These are phyloP conservation scores for Probosciger aterrimus DNA, from an alignment of 2,113 vertebrate genomes.

Conservation along the genomic window DNA sequence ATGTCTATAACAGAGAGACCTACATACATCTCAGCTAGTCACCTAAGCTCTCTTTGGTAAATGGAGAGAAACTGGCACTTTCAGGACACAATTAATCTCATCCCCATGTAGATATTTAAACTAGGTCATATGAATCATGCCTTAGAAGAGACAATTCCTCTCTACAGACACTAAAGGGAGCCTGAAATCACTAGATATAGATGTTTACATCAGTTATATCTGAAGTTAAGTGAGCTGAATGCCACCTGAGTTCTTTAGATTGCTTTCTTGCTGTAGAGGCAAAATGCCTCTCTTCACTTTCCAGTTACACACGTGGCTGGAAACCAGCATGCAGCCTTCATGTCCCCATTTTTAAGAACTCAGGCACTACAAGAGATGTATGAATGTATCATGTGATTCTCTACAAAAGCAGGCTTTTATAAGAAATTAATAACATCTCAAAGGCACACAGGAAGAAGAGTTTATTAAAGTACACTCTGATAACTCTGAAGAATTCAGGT, in stretches of 20 bases:
- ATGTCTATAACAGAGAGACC: background rate
- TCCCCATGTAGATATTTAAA: conserved; percentile 49
- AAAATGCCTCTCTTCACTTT: background rate
- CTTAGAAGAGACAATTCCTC: conserved; percentile 41
- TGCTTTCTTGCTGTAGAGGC: background rate
- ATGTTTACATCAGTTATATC: background rate
- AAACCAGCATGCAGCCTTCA: background rate
- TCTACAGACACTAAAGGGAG: conserved; percentile 44
- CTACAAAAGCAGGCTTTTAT: background rate
- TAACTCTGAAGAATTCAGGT: background rate
- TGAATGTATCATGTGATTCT: background rate
- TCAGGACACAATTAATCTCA: conserved; percentile 56
- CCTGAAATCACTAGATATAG: conserved; percentile 43
- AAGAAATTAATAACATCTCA: background rate
- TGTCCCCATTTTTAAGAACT: background rate
- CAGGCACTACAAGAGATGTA: background rate
- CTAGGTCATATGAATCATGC: conserved; percentile 58
- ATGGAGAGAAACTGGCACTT: conserved; percentile 51
- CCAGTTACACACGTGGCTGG: background rate
- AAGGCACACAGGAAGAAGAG: background rate
- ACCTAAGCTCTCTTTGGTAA: conserved; percentile 15
- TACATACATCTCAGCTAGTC: conserved; percentile 3
- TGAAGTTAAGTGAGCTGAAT: background rate
- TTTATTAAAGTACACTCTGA: background rate
- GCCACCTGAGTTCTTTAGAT: background rate